Percentiles rank a stretch among this genome's conserved stretches.
Conservation (phyloP, 2,888 invertebrate species). For the Drosophila rellima region DNA sequence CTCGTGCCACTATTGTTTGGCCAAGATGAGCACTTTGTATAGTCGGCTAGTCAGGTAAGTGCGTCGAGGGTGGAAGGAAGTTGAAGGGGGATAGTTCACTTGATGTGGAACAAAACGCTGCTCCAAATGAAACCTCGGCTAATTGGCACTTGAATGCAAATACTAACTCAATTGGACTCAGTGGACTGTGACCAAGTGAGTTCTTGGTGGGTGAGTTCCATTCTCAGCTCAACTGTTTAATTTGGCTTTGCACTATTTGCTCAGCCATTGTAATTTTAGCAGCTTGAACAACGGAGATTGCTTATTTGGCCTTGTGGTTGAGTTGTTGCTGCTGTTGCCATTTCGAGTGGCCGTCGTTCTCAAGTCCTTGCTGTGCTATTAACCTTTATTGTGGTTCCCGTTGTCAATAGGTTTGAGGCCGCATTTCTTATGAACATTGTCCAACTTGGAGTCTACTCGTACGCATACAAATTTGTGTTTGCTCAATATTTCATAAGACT, state of each 20-base stretch:
- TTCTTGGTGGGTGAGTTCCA: constrained; percentile 7
- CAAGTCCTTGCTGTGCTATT: constrained; percentile 16
- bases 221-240: constrained; percentile 31
- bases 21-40: constrained; percentile 40
- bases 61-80: not conserved
- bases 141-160: constrained; percentile 74
- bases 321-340: constrained; percentile 27
- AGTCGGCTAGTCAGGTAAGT: constrained; percentile 13
- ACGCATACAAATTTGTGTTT: constrained; percentile 38
- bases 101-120: constrained; percentile 39
- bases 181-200: constrained; percentile 34
- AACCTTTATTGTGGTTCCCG: constrained; percentile 38
- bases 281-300: not conserved
- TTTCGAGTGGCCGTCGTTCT: constrained; percentile 13
- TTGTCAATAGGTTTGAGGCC: constrained; percentile 42
- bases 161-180: constrained; percentile 59
- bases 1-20: constrained; percentile 39
- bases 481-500: constrained; percentile 53
- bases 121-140: constrained; percentile 59
- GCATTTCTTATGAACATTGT: constrained; percentile 7
- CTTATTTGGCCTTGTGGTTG: constrained; percentile 10
- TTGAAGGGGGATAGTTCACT: constrained; percentile 11
- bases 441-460: constrained; percentile 32
- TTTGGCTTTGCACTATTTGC: constrained; percentile 53
- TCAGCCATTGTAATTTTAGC: constrained; percentile 52